These are phyloP conservation scores for Uropetala carovei DNA, from an alignment of 2,888 invertebrate species.

Conservation along the genomic window DNA sequence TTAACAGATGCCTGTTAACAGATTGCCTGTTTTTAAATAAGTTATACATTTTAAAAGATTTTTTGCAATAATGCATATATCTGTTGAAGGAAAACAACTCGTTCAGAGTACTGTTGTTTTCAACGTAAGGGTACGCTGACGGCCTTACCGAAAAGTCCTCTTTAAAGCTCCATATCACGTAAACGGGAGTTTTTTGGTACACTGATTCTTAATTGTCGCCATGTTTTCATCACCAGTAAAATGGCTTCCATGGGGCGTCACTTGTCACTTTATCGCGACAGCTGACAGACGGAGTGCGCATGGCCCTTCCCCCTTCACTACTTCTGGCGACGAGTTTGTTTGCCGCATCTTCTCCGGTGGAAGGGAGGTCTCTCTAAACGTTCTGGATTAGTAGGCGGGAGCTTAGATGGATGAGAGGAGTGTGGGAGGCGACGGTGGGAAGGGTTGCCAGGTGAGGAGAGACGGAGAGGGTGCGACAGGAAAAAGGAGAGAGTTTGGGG, in stretches of 20 bases:
- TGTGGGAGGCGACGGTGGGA: background rate
- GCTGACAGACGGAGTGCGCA: conserved; percentile 42
- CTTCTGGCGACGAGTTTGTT: background rate
- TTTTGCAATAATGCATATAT: too few species aligned
- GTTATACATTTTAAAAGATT: too few species aligned
- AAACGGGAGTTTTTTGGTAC: background rate
- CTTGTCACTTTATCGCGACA: conserved; percentile 30
- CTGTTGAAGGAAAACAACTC: too few species aligned
- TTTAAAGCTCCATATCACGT: background rate
- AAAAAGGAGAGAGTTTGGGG: background rate
- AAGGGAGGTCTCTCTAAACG: background rate
- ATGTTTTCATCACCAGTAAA: background rate
- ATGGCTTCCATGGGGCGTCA: conserved; percentile 1
- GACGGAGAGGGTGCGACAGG: background rate
- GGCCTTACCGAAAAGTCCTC: background rate
- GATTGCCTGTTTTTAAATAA: too few species aligned
- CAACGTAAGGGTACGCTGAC: too few species aligned
- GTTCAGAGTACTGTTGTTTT: too few species aligned
- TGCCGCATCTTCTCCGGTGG: background rate
- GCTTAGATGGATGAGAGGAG: background rate
- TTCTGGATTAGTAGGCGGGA: conserved; percentile 51
- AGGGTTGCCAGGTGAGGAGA: background rate
- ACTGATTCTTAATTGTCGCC: background rate
- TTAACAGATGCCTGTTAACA: too few species aligned
- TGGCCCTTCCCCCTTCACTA: conserved; percentile 15